Percentiles rank a stretch among this genome's conserved stretches.
Evolutionary conservation across 2,888 invertebrate species (phyloP).

Genomic region (Sthenelais limicola): DNA sequence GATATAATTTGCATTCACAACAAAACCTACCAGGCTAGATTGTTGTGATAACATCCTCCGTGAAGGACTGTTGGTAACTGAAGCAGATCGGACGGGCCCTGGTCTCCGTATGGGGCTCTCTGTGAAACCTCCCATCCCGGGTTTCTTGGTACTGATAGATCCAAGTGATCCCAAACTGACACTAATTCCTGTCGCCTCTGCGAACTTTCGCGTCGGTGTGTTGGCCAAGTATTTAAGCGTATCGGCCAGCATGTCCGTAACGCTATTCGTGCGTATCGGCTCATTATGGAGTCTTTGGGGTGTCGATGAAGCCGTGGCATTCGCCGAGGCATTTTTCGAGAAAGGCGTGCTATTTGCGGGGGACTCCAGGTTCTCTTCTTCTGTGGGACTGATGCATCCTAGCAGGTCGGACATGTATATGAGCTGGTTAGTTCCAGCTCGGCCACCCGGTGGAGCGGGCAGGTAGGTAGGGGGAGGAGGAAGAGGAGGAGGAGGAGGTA

Average conservation of each 20-base stretch:
- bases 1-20: too few species aligned
- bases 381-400: slow-evolving; percentile 22
- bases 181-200: slow-evolving; percentile 31
- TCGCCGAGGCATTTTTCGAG: slow-evolving; percentile 22
- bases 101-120: slow-evolving; percentile 23
- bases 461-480: neutral
- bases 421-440: too few species aligned
- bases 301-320: slow-evolving; percentile 22
- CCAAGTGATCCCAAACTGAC: slow-evolving; percentile 30
- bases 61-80: slow-evolving; percentile 28
- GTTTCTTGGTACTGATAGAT: slow-evolving; percentile 16
- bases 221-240: slow-evolving; percentile 35
- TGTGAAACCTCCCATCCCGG: neutral
- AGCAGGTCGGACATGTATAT: slow-evolving; percentile 28
- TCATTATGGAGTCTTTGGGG: slow-evolving; percentile 21
- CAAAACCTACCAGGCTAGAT: slow-evolving; percentile 31
- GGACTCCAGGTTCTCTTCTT: slow-evolving; percentile 26
- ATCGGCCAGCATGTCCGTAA: slow-evolving; percentile 33
- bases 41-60: slow-evolving; percentile 22
- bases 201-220: slow-evolving; percentile 23
- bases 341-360: neutral
- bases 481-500: neutral
- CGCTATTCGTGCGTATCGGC: slow-evolving; percentile 23
- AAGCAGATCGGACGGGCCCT: too few species aligned
- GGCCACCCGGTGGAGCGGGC: neutral